A percentile compares a stretch with the other conserved stretches of the same genome.
Evolutionary conservation across 2,797 vertebrate genomes (phyloP).

Genomic region (Phylloscopus collybita): DNA sequence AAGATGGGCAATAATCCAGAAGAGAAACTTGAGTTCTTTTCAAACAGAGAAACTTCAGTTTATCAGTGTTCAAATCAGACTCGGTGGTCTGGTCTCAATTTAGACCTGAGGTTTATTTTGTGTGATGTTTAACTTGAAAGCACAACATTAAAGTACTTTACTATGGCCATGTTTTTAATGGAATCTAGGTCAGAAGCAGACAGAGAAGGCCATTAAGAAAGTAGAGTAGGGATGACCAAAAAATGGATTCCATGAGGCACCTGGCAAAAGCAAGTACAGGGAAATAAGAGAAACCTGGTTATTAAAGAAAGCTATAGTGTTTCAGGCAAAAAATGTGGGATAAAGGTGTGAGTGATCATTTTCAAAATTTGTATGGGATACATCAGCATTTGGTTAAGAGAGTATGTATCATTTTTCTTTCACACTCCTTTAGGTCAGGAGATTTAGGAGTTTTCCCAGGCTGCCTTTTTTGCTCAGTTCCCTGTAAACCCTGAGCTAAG

Average conservation of each 20-base stretch:
- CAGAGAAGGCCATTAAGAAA: slow-evolving; percentile 33
- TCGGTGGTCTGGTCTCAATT: slow-evolving; percentile 49
- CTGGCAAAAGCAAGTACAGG: slow-evolving; percentile 4
- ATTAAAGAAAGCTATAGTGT: slow-evolving; percentile 16
- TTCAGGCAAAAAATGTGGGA: slow-evolving; percentile 11
- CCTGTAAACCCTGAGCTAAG: not conserved
- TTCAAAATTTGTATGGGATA: not conserved
- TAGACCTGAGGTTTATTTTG: slow-evolving; percentile 31
- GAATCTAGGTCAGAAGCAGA: slow-evolving; percentile 44
- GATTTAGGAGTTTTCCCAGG: not conserved
- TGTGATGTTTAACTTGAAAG: slow-evolving; percentile 49
- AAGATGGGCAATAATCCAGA: slow-evolving; percentile 42
- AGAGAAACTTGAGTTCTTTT: slow-evolving; percentile 36
- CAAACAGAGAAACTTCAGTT: slow-evolving; percentile 2
- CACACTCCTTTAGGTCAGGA: not conserved
- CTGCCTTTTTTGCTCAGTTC: not conserved
- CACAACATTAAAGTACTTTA: slow-evolving; percentile 38
- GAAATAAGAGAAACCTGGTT: slow-evolving; percentile 23
- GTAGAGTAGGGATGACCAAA: not conserved
- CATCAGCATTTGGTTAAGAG: not conserved
- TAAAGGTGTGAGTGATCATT: not conserved
- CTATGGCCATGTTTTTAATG: slow-evolving; percentile 31
- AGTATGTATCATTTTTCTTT: not conserved
- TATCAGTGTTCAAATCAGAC: slow-evolving; percentile 54
- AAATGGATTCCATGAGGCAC: not conserved